Evolutionary conservation across 2,113 vertebrate species (phyloP).

Genomic region (Tauraco erythrolophus): DNA sequence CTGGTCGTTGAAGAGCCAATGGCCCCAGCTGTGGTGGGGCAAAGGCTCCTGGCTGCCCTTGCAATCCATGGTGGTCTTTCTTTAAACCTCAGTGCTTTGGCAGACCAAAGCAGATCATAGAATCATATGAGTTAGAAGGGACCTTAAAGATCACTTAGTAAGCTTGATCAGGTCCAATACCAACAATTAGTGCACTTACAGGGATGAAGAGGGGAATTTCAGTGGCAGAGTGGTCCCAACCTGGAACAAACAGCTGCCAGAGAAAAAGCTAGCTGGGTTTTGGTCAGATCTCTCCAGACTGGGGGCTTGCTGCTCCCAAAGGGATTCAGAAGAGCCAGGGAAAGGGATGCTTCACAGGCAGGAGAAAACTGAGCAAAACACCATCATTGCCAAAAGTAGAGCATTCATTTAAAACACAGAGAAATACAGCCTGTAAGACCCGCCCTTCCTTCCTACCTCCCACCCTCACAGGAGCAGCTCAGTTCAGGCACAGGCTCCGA

Average conservation of each 20-base stretch:
- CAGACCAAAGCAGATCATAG: background rate
- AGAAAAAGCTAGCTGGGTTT: background rate
- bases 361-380: background rate
- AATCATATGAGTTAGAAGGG: background rate
- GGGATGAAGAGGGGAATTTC: background rate
- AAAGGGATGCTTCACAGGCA: background rate
- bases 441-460: background rate
- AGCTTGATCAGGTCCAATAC: background rate
- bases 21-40: background rate
- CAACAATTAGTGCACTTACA: background rate
- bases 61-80: background rate
- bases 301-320: background rate
- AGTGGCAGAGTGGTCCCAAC: background rate
- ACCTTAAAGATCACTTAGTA: background rate
- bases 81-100: background rate
- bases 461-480: rapidly evolving
- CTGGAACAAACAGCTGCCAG: background rate
- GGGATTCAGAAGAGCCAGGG: background rate
- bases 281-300: too few relatives aligned
- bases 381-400: background rate
- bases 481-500: background rate
- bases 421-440: too few relatives aligned
- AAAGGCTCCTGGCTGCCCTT: background rate
- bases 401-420: background rate
- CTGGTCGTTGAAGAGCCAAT: background rate